phyloP scores from a whole-genome alignment of 2,113 vertebrate genomes.

The Nyctibius bracteatus region DNA sequence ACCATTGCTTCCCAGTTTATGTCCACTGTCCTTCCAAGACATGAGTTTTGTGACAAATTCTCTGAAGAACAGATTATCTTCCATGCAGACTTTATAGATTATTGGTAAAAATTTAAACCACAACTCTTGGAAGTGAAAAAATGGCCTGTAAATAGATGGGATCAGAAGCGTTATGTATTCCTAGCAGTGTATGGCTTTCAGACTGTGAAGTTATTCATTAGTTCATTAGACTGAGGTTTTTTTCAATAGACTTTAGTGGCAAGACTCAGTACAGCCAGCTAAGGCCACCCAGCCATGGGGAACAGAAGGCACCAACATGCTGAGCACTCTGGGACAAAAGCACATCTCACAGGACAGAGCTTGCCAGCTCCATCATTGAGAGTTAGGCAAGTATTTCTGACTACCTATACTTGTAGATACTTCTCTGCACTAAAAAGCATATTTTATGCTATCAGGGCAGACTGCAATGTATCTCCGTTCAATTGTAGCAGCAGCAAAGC shows the following conservation, averaged over 20 bases:
- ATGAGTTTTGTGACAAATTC: background rate
- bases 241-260: background rate
- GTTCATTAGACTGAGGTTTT: background rate
- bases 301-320: background rate
- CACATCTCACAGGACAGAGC: rapidly evolving
- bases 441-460: background rate
- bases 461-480: background rate
- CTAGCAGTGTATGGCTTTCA: background rate
- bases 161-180: rapidly evolving
- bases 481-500: background rate
- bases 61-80: background rate
- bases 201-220: background rate
- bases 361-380: background rate
- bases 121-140: background rate
- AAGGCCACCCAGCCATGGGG: background rate
- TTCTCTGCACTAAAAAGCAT: background rate
- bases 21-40: background rate
- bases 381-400: background rate
- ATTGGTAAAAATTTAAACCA: background rate
- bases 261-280: background rate
- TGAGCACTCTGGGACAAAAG: background rate
- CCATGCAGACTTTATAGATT: background rate
- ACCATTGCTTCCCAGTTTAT: background rate
- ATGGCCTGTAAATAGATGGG: background rate
- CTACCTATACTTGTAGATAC: background rate